phyloP scores from a whole-genome alignment of 2,888 invertebrate genomes.

The Melieria crassipennis region DNA sequence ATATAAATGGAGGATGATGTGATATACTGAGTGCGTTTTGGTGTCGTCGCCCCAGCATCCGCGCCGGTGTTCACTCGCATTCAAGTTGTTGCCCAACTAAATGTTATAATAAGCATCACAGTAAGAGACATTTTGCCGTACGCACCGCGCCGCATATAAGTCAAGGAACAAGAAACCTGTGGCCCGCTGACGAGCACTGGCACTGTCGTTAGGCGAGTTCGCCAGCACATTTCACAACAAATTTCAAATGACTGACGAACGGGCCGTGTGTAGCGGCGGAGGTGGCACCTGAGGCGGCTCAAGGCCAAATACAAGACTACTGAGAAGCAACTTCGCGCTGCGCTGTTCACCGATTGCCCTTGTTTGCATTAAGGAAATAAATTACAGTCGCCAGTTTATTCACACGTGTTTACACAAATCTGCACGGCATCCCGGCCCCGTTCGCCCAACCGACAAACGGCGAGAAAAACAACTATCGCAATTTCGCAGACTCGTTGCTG shows the following conservation, averaged over 20 bases:
- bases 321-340: too few species aligned
- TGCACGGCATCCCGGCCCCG: slow-evolving; percentile 14
- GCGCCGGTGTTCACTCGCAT: too few species aligned
- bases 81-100: too few species aligned
- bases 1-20: too few species aligned
- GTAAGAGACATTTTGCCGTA: too few species aligned
- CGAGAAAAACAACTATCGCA: neutral
- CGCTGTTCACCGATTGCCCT: neutral
- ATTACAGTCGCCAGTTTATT: slow-evolving; percentile 26
- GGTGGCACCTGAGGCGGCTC: neutral
- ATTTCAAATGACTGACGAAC: slow-evolving; percentile 14
- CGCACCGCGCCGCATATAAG: too few species aligned
- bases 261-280: neutral
- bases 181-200: neutral
- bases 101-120: too few species aligned
- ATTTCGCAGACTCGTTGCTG: slow-evolving; percentile 7
- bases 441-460: neutral
- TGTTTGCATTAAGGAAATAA: slow-evolving; percentile 24
- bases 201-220: slow-evolving; percentile 17
- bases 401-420: slow-evolving; percentile 17
- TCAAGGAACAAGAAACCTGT: too few species aligned
- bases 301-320: too few species aligned
- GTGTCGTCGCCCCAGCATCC: too few species aligned
- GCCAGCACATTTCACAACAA: slow-evolving; percentile 11
- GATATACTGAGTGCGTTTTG: too few species aligned